Base-by-base conservation (phyloP, 2,113 vertebrate species). In the Edolisoma coerulescens region DNA sequence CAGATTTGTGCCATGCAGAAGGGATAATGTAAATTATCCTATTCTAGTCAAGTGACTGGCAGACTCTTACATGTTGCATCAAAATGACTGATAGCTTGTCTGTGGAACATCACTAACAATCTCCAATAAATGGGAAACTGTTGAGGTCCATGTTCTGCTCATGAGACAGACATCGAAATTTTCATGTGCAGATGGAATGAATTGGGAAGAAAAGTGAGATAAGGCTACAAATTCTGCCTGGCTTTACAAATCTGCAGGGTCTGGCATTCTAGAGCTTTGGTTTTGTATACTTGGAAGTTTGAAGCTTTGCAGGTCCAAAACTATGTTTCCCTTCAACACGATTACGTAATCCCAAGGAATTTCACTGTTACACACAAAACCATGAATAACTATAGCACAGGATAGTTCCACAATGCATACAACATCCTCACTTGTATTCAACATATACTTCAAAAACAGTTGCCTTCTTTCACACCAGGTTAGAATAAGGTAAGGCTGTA, bases 141-240 rank as follows among this genome's bases (percentile, higher is more conserved):
- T 23, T 49, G 33, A 76, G 35, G 11, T 59, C 52, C 39, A 5
- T 8, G 16, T 59, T 89, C 61, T 79, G 33, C 30, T 89, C 4
- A 4, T 22, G 9, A 87, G 45, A 73, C 33, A 24, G 24, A 64
- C 20, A 22, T 35, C 4, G 39, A 32, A 63, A 65, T 16, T 77
- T 45, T 56, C 45, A 68, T 0, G 1, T 52, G 35, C 9, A 65
- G n/a, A 53, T 20, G 19, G 49, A 63, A 54, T 13, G 10, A 84
- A 35, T 0, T 9, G 4, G 7, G 16, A 53, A 50, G 37, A 61
- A 30, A 35, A 81, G 41, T 4, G 9, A 5, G 16, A 50, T 2
- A 39, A 64, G 33, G 35, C 37, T 64, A 50, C 9, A 52, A 54
- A 44, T 74, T 11, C 9, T 28, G 16, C 33, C 37, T n/a, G 33